Evolutionary conservation across 2,888 invertebrate species (phyloP).

Genomic region (Yponomeuta plumbellus): DNA sequence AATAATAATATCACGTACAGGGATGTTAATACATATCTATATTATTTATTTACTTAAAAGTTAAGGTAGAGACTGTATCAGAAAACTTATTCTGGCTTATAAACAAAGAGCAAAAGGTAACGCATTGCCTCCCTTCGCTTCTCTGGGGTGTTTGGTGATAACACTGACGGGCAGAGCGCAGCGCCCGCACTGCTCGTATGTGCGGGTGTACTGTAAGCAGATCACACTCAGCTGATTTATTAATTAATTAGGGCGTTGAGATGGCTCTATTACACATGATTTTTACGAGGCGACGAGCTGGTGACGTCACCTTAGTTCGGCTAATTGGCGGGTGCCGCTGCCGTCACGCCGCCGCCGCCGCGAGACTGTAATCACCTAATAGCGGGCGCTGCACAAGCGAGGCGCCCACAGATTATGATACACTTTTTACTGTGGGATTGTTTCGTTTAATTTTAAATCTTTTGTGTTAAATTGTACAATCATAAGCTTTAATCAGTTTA

Average conservation of each 20-base stretch:
- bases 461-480: conserved; percentile 7
- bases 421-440: conserved; percentile 14
- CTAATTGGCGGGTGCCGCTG: conserved; percentile 19
- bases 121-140: too few relatives aligned
- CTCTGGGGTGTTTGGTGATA: too few relatives aligned
- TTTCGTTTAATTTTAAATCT: not conserved
- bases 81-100: too few relatives aligned
- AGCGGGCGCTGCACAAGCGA: conserved; percentile 27
- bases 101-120: too few relatives aligned
- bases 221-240: conserved; percentile 1
- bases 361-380: conserved; percentile 52
- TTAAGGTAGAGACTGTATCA: too few relatives aligned
- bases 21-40: too few relatives aligned
- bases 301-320: not conserved
- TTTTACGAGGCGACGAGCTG: not conserved
- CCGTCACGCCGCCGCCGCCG: conserved; percentile 25
- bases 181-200: not conserved
- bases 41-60: too few relatives aligned
- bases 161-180: not conserved
- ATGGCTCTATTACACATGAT: conserved; percentile 9
- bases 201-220: not conserved
- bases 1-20: too few relatives aligned
- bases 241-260: conserved; percentile 1
- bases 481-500: conserved; percentile 1
- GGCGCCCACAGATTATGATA: conserved; percentile 9